These are phyloP conservation scores for Enteromius anoplus DNA, from an alignment of 2,797 vertebrate genomes.

Conservation along the genomic window DNA sequence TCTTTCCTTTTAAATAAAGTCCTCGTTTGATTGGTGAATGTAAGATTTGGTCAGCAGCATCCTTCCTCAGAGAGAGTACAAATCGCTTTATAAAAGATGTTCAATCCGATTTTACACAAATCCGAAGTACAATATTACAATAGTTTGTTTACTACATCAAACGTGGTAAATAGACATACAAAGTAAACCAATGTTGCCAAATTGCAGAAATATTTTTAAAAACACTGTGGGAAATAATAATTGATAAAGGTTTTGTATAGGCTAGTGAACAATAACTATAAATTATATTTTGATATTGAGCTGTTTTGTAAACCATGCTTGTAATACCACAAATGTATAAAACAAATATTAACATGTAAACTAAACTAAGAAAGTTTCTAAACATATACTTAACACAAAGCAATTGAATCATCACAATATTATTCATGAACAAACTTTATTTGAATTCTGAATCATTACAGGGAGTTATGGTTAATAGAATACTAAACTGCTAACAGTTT, in stretches of 20 bases:
- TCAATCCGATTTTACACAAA: background rate
- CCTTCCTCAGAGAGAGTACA: background rate
- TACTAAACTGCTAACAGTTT: background rate
- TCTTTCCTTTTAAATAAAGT: background rate
- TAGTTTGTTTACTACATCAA: background rate
- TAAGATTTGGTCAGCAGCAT: background rate
- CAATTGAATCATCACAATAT: background rate
- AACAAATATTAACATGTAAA: background rate
- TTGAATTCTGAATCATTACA: background rate
- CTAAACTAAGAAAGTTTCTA: background rate
- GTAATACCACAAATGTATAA: background rate
- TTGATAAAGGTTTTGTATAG: background rate
- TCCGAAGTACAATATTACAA: background rate
- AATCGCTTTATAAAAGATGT: background rate
- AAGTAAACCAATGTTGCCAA: background rate
- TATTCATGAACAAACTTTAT: background rate
- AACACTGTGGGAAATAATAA: background rate
- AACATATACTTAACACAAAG: background rate
- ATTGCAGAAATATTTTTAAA: background rate
- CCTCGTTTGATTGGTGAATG: conserved; percentile 11
- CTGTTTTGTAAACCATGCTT: background rate
- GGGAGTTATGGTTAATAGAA: background rate
- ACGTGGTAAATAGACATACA: background rate
- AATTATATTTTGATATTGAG: background rate
- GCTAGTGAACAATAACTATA: background rate